Base-by-base conservation (phyloP, 2,797 vertebrate species). In the Trachops cirrhosus region DNA sequence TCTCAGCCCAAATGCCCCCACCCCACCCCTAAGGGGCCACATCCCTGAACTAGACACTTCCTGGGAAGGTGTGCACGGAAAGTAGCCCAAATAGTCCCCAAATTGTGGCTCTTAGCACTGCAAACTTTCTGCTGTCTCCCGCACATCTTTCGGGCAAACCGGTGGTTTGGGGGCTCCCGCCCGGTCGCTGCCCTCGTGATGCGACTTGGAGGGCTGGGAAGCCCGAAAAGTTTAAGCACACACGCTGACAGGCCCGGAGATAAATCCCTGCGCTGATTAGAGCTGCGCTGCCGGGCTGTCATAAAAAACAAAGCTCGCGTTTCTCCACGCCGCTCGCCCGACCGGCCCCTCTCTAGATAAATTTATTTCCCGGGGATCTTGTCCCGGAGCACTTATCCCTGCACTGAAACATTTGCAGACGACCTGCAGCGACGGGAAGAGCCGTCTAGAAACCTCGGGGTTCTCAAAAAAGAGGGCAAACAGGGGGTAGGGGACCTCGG, bases 201-300 rank as follows among this genome's bases (percentile, higher is more conserved):
- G 68, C 34, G 93, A 93, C 95, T 97, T 41, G 18, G 87, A 97
- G 97, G 95, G 95, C 98, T 95, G 59, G 4, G 74, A 96, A 95
- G 94, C 93, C 96, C 88, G 57, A 94, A 86, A 89, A 97, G 68
- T 92, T 97, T 96, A 92, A 96, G 89, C 83, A 97, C 97, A 97
- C 96, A 97, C 44, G 92, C 91, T 98, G 98, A 98, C 98, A 98
- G 97, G 97, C 97, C 96, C 7, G 15, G 97, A 98, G 97, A 98
- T 97, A 98, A 98, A 98, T 97, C 98, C 97, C 96, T 16, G 10
- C 92, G 97, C 97, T 96, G 95, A 97, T 98, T 97, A 98, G 98
- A 96, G 97, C 93, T 94, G 97, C 91, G 97, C 97, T 96, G 98
- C 97, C 96, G 3, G 97, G 97, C 97, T 96, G 95, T 98, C 97